Percentiles rank a stretch among this genome's conserved stretches.
Evolutionary conservation across 1,140 invertebrate species (phyloP).

Genomic region (Bemisia tabaci): DNA sequence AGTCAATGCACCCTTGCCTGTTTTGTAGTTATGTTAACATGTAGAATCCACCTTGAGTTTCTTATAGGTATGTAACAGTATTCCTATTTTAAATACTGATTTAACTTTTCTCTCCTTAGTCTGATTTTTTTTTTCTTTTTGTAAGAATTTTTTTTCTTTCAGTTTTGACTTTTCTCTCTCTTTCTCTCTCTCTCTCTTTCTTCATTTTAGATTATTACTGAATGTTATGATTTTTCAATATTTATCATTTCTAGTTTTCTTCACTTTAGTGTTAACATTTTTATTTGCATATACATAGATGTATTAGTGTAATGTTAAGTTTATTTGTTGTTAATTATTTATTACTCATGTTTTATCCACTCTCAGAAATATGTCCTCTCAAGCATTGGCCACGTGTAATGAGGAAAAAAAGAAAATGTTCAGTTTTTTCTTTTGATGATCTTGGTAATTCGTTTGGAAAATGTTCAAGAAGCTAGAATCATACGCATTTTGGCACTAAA

Average conservation of each 20-base stretch:
- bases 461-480: too few relatives aligned
- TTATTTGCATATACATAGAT: not conserved
- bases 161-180: not conserved
- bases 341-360: not conserved
- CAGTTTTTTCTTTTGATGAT: too few relatives aligned
- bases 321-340: slow-evolving; percentile 1
- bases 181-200: not conserved
- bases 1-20: too few relatives aligned
- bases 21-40: not conserved
- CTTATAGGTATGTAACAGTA: not conserved
- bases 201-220: not conserved
- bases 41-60: not conserved
- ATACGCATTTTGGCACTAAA: too few relatives aligned
- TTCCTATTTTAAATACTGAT: not conserved
- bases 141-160: not conserved
- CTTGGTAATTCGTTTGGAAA: too few relatives aligned
- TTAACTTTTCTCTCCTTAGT: not conserved
- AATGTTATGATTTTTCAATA: not conserved
- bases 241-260: not conserved
- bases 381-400: too few relatives aligned
- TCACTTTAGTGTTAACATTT: not conserved
- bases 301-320: not conserved
- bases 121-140: not conserved
- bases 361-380: too few relatives aligned
- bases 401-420: too few relatives aligned